Evolutionary conservation across 2,113 vertebrate species (phyloP).

Genomic region (Pipa parva): DNA sequence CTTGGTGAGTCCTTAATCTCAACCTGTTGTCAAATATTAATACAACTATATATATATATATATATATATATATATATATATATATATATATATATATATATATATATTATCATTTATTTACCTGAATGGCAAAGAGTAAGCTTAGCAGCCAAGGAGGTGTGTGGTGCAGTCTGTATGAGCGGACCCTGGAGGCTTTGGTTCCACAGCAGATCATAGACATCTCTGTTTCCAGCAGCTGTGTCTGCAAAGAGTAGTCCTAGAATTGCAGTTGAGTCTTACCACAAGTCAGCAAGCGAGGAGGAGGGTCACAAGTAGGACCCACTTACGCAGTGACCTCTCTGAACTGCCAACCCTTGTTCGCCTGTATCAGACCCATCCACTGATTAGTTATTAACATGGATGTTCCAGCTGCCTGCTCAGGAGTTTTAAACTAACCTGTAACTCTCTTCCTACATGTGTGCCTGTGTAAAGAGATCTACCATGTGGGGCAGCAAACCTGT

Average conservation of each 20-base stretch:
- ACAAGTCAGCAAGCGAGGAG: not conserved
- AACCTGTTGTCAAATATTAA: no score
- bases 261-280: not conserved
- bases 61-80: no score
- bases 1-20: no score
- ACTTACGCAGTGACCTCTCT: not conserved
- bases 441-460: not conserved
- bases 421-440: not conserved
- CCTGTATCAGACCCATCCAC: constrained; percentile 23
- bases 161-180: constrained; percentile 6
- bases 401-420: constrained; percentile 40
- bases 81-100: no score
- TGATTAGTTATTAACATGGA: constrained; percentile 59
- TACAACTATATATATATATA: no score
- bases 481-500: not conserved
- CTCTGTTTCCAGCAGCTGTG: not conserved
- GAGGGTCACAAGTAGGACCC: not conserved
- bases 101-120: constrained; percentile 45
- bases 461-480: constrained; percentile 2
- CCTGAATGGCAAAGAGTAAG: constrained; percentile 67
- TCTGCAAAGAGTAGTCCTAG: no score
- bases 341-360: constrained; percentile 54
- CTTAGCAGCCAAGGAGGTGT: constrained; percentile 51
- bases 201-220: constrained; percentile 45
- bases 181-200: not conserved